Evolutionary conservation across 2,888 invertebrate species (phyloP), one percentile per base, ranked within the genome.

Genomic region (Polymixis flavicincta): DNA sequence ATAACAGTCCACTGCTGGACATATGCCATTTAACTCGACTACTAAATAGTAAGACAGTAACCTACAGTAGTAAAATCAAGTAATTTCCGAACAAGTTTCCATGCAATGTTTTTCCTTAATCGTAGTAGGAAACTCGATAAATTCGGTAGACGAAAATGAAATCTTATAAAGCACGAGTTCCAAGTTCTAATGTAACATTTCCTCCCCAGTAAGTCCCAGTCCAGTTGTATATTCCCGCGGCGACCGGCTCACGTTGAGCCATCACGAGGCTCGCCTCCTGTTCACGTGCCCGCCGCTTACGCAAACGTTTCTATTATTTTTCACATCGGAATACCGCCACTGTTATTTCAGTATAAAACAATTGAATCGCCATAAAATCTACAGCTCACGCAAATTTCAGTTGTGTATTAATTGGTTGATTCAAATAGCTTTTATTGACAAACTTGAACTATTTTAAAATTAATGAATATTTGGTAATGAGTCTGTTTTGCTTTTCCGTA

Each of bases 241-340:
- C 57, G 75, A 48, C 3, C 61, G 74, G 83, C 87, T 94, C 94
- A 94, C 95, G 94, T 94, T 93, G 92, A 78, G 75, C 78, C 76
- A 85, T 90, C 95, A 93, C 94, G 93, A 86, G 93, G 92, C 91
- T 54, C 76, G 84, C 82, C 74, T 63, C 80, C 75, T 66, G 65
- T 80, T 89, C 92, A 90, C 93, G 92, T 93, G 90, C 84, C 71
- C 68, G 72, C 77, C 78, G 73, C 78, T 92, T 91, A 89, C 90
- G 89, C 89, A 92, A 92, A 91, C 89, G 89, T 87, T 88, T 84
- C 87, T 87, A 88, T 88, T 89, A 88, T 89, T 90, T 89, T 88
- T 85, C 88, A 91, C 89, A 83, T 85, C 84, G 76, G 78, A 85
- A 86, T 82, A 79, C 65, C 61, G 69, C 75, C 72, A 66, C 80